Evolutionary conservation across 2,797 vertebrate species (phyloP).

Genomic region (Lepus oiostolus): DNA sequence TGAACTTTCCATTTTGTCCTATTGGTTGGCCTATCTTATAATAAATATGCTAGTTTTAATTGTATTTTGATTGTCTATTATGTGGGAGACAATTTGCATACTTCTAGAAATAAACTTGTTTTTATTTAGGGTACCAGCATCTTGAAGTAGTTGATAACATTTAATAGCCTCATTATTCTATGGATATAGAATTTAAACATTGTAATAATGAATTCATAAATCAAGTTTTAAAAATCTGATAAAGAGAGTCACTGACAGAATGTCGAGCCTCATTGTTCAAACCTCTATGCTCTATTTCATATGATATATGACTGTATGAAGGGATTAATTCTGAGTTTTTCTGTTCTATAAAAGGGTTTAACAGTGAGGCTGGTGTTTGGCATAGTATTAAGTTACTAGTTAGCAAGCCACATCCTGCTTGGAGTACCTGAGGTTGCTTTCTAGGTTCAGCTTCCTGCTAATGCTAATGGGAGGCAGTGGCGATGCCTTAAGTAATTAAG

Average conservation of each 20-base stretch:
- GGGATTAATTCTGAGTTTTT: neutral
- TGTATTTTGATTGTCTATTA: conserved; percentile 8
- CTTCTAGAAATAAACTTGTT: conserved; percentile 38
- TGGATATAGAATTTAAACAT: conserved; percentile 10
- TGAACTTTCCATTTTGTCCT: conserved; percentile 8
- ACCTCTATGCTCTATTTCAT: neutral
- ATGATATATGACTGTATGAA: neutral
- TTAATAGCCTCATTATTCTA: conserved; percentile 28
- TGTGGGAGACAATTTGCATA: conserved; percentile 7
- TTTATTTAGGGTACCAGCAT: conserved; percentile 25
- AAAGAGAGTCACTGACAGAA: neutral
- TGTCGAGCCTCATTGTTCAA: neutral
- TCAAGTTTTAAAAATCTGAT: neutral
- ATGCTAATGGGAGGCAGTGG: too few species aligned
- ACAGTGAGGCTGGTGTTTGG: too few species aligned
- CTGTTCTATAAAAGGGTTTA: conserved; percentile 25
- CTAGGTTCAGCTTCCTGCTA: too few species aligned
- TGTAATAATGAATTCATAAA: neutral
- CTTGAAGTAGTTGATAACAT: neutral
- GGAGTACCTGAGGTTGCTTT: too few species aligned
- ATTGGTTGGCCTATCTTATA: neutral
- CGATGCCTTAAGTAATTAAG: too few species aligned
- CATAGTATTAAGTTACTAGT: too few species aligned
- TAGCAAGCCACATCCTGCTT: too few species aligned
- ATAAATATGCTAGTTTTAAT: neutral